These are phyloP conservation scores for Agapornis roseicollis DNA, from an alignment of 2,113 vertebrate genomes.

Conservation along the genomic window DNA sequence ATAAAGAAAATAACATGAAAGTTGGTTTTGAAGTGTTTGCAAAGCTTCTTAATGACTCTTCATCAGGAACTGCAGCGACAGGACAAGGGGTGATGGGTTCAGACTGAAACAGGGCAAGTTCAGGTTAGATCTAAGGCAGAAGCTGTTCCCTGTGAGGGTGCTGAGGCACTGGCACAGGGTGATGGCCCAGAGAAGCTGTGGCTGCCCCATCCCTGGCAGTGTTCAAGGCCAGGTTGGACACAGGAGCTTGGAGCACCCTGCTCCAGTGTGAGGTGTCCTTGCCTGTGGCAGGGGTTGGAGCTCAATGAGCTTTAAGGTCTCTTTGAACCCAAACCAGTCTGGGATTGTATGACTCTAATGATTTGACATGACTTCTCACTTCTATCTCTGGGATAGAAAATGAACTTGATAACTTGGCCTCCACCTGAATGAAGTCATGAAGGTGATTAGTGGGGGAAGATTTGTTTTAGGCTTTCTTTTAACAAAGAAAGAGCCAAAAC, in stretches of 20 bases:
- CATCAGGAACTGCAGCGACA: background rate
- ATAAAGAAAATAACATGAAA: background rate
- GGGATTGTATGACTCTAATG: background rate
- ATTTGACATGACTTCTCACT: background rate
- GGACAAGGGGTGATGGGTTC: background rate
- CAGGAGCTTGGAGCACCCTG: background rate
- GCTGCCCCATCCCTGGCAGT: background rate
- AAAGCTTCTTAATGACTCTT: background rate
- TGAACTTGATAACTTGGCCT: background rate
- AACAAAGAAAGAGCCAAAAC: background rate
- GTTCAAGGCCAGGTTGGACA: no score
- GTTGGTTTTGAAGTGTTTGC: background rate
- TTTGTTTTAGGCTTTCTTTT: background rate
- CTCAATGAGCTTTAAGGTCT: background rate
- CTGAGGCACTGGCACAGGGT: background rate
- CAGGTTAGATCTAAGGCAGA: background rate
- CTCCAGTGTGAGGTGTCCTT: fast-evolving
- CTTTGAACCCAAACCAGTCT: background rate
- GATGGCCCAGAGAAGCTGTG: background rate
- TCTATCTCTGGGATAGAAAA: background rate
- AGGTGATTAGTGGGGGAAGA: background rate
- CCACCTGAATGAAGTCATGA: background rate
- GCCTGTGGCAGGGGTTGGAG: background rate
- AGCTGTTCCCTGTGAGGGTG: background rate
- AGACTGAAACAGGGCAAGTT: background rate